phyloP scores from a whole-genome alignment of 2,888 invertebrate species.

The Odontocolon sp. region DNA sequence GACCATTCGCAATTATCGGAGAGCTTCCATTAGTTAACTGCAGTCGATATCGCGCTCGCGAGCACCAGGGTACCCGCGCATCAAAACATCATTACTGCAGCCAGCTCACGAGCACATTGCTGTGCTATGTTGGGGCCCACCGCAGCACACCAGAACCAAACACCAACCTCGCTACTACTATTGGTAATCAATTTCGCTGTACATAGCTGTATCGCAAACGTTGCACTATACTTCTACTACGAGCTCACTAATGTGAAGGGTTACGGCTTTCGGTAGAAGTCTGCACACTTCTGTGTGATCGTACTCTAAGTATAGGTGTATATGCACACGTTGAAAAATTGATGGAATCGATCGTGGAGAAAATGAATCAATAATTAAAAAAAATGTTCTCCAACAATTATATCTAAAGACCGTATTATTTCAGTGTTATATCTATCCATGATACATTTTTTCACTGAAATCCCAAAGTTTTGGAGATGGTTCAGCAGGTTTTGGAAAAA shows the following conservation, averaged over 20 bases:
- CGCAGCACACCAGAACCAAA: conserved; percentile 61
- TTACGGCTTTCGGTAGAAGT: conserved; percentile 59
- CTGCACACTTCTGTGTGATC: neutral
- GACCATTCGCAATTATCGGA: conserved; percentile 79
- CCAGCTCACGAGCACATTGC: conserved; percentile 24
- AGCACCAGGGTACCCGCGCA: conserved; percentile 68
- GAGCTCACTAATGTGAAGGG: conserved; percentile 72
- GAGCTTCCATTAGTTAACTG: conserved; percentile 81
- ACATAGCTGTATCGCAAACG: conserved; percentile 63
- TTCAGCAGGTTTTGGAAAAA: too few species aligned
- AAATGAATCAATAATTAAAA: too few species aligned
- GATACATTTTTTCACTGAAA: too few species aligned
- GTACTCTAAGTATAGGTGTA: neutral
- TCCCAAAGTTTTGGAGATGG: too few species aligned
- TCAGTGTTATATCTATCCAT: too few species aligned
- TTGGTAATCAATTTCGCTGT: conserved; percentile 79
- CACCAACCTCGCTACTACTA: conserved; percentile 66
- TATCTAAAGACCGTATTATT: too few species aligned
- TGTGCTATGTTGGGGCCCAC: conserved; percentile 30
- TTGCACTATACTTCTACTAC: conserved; percentile 2
- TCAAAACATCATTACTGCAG: conserved; percentile 80
- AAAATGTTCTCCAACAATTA: too few species aligned
- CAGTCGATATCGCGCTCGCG: conserved; percentile 73
- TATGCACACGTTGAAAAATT: conserved; percentile 10
- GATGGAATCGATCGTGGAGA: neutral